Percentiles rank a stretch among this genome's conserved stretches.
phyloP scores from a whole-genome alignment of 2,888 invertebrate genomes.

The Drosophila meridionalis region DNA sequence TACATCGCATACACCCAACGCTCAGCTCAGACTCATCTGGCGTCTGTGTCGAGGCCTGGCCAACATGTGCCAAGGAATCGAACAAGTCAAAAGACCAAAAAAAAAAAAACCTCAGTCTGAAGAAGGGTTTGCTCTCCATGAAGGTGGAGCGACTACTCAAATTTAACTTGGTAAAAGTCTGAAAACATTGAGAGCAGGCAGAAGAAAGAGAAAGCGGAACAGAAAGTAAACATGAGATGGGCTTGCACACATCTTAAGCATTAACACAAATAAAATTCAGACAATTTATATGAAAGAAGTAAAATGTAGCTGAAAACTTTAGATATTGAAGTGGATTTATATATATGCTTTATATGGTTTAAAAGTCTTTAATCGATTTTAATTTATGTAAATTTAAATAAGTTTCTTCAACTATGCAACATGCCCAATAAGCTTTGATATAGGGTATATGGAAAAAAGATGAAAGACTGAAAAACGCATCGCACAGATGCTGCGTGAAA shows the following conservation, averaged over 20 bases:
- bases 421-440: background rate
- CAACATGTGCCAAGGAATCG: conserved; percentile 72
- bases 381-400: background rate
- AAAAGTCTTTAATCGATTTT: background rate
- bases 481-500: conserved; percentile 40
- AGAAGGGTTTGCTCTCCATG: conserved; percentile 31
- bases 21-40: conserved; percentile 63
- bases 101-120: conserved; percentile 39
- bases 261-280: conserved; percentile 54
- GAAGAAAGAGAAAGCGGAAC: background rate
- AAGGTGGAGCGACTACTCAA: conserved; percentile 54
- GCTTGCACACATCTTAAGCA: conserved; percentile 28
- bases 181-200: conserved; percentile 55
- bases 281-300: conserved; percentile 29
- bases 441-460: background rate
- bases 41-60: conserved; percentile 67
- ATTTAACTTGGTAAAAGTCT: conserved; percentile 70
- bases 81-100: conserved; percentile 48
- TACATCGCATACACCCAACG: conserved; percentile 48
- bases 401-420: background rate
- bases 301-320: background rate
- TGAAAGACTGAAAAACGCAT: conserved; percentile 30
- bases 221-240: conserved; percentile 16
- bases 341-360: background rate
- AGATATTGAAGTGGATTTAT: background rate